Evolutionary conservation across 2,888 invertebrate species (phyloP).

Genomic region (Amblyteles armatorius): DNA sequence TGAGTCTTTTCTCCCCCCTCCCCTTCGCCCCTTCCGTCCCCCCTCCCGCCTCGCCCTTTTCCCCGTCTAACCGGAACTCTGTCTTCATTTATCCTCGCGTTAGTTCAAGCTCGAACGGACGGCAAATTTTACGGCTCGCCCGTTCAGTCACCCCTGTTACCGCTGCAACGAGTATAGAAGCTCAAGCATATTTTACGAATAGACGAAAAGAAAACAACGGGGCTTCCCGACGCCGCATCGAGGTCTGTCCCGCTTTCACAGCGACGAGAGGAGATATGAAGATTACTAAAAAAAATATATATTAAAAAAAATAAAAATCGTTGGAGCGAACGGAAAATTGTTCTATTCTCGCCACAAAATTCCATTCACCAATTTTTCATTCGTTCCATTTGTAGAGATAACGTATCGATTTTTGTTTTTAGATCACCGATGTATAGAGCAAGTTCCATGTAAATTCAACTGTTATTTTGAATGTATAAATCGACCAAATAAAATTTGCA

Average conservation of each 20-base stretch:
- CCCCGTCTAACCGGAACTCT: constrained; percentile 25
- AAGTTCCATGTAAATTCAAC: not conserved
- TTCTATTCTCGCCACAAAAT: not conserved
- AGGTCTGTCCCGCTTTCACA: not conserved
- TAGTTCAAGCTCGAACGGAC: constrained; percentile 34
- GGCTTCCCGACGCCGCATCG: constrained; percentile 12
- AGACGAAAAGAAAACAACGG: constrained; percentile 18
- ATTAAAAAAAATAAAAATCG: not conserved
- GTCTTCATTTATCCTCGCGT: constrained; percentile 40
- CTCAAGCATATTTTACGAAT: constrained; percentile 12
- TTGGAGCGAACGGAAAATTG: not conserved
- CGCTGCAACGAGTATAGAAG: not conserved
- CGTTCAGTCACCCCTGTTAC: constrained; percentile 1
- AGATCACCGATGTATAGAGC: not conserved
- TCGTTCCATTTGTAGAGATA: no score
- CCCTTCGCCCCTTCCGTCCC: not conserved
- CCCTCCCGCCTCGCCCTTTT: not conserved
- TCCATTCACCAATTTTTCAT: no score
- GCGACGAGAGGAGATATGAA: not conserved
- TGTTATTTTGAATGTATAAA: not conserved
- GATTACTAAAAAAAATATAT: not conserved
- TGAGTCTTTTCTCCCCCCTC: constrained; percentile 11
- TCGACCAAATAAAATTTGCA: not conserved
- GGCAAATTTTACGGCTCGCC: constrained; percentile 34
- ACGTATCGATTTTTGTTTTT: not conserved